These are phyloP conservation scores for Spatulosminthurus flaviceps DNA, from an alignment of 2,888 invertebrate genomes.

Conservation along the genomic window DNA sequence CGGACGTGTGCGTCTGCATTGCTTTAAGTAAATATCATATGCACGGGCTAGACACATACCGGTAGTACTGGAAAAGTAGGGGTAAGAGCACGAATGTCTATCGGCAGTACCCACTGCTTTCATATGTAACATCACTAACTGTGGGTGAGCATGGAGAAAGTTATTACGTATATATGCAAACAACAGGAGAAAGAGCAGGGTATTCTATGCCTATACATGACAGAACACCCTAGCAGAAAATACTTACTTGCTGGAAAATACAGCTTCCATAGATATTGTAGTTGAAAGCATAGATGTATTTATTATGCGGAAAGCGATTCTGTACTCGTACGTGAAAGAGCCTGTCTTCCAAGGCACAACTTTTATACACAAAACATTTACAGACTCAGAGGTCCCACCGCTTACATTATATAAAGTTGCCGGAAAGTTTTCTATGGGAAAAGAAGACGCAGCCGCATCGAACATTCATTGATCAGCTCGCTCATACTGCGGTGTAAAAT, in stretches of 20 bases:
- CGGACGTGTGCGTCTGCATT: neutral
- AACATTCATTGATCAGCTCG: slow-evolving; percentile 50
- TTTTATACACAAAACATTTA: neutral
- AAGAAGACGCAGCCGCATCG: slow-evolving; percentile 50
- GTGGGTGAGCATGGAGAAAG: no score
- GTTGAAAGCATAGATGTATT: neutral
- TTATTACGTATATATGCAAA: neutral
- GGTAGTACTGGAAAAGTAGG: neutral
- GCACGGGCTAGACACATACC: neutral
- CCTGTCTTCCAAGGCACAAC: neutral
- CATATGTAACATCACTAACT: neutral
- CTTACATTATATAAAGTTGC: slow-evolving; percentile 33
- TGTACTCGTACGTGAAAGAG: neutral
- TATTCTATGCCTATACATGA: neutral
- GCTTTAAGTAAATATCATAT: neutral
- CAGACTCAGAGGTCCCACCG: neutral
- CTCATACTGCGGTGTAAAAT: slow-evolving; percentile 37
- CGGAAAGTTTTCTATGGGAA: slow-evolving; percentile 32
- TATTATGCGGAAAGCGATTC: neutral
- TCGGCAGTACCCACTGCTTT: neutral
- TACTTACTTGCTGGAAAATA: neutral
- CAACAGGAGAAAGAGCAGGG: slow-evolving; percentile 18
- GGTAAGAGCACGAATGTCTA: neutral
- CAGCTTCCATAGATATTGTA: neutral
- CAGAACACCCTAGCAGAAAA: slow-evolving; percentile 15